Percentiles rank a stretch among this genome's conserved stretches.
Evolutionary conservation across 2,797 vertebrate genomes (phyloP).

Genomic region (Halcyon leucocephala): DNA sequence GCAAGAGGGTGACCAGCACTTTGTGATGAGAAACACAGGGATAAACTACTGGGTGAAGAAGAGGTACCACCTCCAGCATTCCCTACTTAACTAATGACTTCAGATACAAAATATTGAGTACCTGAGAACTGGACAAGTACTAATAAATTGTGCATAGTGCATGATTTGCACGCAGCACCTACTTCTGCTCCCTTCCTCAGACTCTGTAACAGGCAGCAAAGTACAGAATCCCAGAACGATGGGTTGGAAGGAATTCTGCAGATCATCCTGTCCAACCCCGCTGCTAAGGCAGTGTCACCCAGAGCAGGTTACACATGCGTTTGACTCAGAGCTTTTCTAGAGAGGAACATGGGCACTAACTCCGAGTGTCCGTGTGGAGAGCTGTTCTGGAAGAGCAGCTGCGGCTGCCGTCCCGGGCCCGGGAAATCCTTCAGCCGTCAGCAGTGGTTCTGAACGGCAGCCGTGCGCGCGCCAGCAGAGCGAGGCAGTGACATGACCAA

Average conservation of each 20-base stretch:
- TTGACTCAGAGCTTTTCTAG: not conserved
- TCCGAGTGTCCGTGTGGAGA: not conserved
- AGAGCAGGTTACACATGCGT: not conserved
- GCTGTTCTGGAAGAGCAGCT: not conserved
- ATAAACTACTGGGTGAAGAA: not conserved
- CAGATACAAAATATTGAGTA: not conserved
- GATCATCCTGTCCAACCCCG: not conserved
- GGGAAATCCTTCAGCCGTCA: not conserved
- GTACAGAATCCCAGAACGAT: not conserved
- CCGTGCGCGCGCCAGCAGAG: not conserved
- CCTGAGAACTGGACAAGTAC: not conserved
- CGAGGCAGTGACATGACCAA: not conserved
- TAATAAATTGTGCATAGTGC: not conserved
- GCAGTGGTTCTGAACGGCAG: constrained; percentile 26
- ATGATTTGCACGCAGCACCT: not conserved
- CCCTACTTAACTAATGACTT: not conserved
- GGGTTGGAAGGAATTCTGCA: not conserved
- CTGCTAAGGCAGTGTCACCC: not conserved
- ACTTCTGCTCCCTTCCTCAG: not conserved
- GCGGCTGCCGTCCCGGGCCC: not conserved
- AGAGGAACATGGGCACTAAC: not conserved
- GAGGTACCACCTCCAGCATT: not conserved
- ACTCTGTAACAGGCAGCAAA: not conserved
- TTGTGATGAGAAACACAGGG: not conserved
- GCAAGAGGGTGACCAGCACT: not conserved